Evolutionary conservation across 1,140 invertebrate species (phyloP), one percentile per base, ranked within the genome.

Genomic region (Ruditapes philippinarum): DNA sequence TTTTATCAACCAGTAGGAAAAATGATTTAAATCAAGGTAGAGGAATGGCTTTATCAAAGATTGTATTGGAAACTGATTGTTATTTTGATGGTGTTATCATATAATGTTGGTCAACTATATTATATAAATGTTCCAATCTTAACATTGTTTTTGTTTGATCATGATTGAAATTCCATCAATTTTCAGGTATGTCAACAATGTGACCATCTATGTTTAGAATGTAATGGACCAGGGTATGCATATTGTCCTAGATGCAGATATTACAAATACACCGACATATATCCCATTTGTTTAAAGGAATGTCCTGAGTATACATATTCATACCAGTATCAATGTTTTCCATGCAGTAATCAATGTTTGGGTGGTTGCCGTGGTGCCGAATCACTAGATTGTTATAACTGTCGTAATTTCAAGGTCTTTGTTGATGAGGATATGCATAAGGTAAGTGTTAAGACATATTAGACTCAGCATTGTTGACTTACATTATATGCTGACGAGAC

Each of bases 161-260:
- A n/a, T n/a, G n/a, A n/a, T n/a, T n/a, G n/a, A n/a, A n/a, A n/a
- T n/a, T n/a, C n/a, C n/a, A n/a, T n/a, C n/a, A n/a, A 45, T 45
- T 92, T 89, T 4, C 80, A 95, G 95, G 82, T 94, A 3, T 95
- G 95, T 91, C 91, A 92, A 33, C 90, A 97, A 94, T 99, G 99
- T 94, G 98, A 99, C 96, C 97, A 98, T 0, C 97, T 98, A 19
- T 99, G 99, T 94, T 97, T 98, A 89, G 97, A 97, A 60, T 99
- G 99, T 95, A 98, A 97, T 51, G 98, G 97, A 7, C 98, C 90
- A 0, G 90, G 92, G 14, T 74, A 65, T 3, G 62, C 54, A 40
- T 45, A 91, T 78, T 96, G 95, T 88, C 87, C 54, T 1, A 70
- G 88, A 19, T 96, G 95, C 91, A 65, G 78, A 14, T 92, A 93